These are phyloP conservation scores for Platypus cylindrus DNA, from an alignment of 2,888 invertebrate species.

Conservation along the genomic window DNA sequence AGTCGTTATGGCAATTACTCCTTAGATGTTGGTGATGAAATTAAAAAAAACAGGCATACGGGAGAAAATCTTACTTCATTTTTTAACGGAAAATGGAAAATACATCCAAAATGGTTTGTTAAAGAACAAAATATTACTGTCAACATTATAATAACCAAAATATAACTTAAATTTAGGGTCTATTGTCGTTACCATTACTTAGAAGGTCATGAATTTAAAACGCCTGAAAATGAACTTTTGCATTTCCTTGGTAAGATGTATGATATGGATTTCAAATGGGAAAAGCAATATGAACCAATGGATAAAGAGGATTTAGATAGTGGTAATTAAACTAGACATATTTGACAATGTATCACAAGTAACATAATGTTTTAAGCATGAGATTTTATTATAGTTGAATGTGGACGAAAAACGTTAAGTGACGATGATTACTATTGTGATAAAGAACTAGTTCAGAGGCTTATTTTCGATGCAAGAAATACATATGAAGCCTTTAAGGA, in stretches of 20 bases:
- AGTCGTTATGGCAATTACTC: slow-evolving; percentile 65
- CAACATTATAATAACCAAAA: background rate
- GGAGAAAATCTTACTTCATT: slow-evolving; percentile 59
- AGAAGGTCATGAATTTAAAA: slow-evolving; percentile 59
- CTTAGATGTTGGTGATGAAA: slow-evolving; percentile 63
- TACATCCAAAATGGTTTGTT: slow-evolving; percentile 70
- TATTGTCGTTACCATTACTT: slow-evolving; percentile 80
- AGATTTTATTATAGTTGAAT: slow-evolving; percentile 42
- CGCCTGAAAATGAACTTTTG: slow-evolving; percentile 60
- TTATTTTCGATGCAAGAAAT: slow-evolving; percentile 81
- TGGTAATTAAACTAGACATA: too few species aligned
- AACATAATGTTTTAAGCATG: slow-evolving; percentile 1
- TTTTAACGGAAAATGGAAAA: slow-evolving; percentile 63
- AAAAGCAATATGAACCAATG: slow-evolving; percentile 42
- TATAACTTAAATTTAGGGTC: slow-evolving; percentile 43
- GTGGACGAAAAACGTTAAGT: slow-evolving; percentile 48
- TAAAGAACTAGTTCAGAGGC: slow-evolving; percentile 67
- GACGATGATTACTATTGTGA: slow-evolving; percentile 73
- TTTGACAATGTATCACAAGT: slow-evolving; percentile 2
- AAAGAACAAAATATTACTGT: background rate
- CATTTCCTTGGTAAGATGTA: slow-evolving; percentile 62
- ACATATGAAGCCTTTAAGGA: slow-evolving; percentile 40
- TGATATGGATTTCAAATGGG: slow-evolving; percentile 47
- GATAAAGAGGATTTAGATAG: slow-evolving; percentile 14
- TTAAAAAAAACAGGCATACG: slow-evolving; percentile 51